Evolutionary conservation across 2,797 vertebrate species (phyloP).

Genomic region (Atherinosoma microstoma): DNA sequence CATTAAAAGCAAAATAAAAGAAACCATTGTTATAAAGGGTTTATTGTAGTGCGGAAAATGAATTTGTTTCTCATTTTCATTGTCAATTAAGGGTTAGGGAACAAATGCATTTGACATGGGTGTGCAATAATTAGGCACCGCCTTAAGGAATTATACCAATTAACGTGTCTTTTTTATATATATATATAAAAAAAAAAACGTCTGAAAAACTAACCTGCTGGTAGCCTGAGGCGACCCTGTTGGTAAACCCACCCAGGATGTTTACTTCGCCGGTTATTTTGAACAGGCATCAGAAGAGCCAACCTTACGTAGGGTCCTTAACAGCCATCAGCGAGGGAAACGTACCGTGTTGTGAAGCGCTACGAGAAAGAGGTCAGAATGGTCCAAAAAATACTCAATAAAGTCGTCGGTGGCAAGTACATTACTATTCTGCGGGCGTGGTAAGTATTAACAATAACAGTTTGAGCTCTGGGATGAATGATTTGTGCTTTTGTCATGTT

Average conservation of each 20-base stretch:
- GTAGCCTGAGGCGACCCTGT: conserved; percentile 53
- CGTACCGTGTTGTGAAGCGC: conserved; percentile 1
- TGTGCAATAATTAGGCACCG: conserved; percentile 1
- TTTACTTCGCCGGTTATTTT: conserved; percentile 18
- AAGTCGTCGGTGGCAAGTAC: conserved; percentile 74
- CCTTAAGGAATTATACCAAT: not conserved
- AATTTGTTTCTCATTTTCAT: conserved; percentile 65
- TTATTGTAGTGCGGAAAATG: conserved; percentile 75
- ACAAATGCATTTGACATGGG: not conserved
- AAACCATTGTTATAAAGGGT: conserved; percentile 87
- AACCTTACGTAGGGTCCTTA: conserved; percentile 63
- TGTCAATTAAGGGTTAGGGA: not conserved
- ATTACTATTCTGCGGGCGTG: conserved; percentile 66
- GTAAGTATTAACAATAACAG: conserved; percentile 59
- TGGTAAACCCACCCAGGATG: not conserved
- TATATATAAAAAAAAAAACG: not conserved
- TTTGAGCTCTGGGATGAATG: accelerated
- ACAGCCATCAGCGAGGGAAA: conserved; percentile 11
- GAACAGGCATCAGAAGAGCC: conserved; percentile 61
- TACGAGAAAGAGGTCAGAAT: conserved; percentile 56
- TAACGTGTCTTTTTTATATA: not conserved
- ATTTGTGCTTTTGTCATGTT: accelerated
- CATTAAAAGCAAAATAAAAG: conserved; percentile 85
- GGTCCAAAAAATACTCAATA: conserved; percentile 70
- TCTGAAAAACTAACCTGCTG: conserved; percentile 1